Conservation (phyloP, 2,888 invertebrate species). For the Aplocera efformata region DNA sequence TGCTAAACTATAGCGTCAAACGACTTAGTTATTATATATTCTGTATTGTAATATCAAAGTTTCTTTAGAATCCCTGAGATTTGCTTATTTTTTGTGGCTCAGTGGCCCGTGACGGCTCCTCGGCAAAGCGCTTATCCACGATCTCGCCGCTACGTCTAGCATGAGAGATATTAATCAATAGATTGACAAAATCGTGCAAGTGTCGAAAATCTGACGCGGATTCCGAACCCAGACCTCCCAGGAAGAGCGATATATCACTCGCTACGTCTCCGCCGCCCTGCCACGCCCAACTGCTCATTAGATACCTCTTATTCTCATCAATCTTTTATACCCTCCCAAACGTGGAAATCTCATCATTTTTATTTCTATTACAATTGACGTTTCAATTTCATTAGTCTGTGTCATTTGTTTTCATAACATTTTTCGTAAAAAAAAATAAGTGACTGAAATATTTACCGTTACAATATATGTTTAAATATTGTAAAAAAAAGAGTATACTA, state of each 20-base stretch:
- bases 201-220: conserved; percentile 73
- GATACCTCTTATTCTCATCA: conserved; percentile 68
- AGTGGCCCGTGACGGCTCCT: conserved; percentile 36
- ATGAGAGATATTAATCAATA: conserved; percentile 68
- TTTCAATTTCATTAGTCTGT: not conserved
- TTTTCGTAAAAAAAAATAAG: too few relatives aligned
- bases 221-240: conserved; percentile 68
- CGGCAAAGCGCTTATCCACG: conserved; percentile 47
- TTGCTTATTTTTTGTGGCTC: conserved; percentile 31
- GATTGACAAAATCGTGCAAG: conserved; percentile 75
- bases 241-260: conserved; percentile 73
- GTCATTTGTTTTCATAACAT: too few relatives aligned
- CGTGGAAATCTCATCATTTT: conserved; percentile 28
- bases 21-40: too few relatives aligned
- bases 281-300: conserved; percentile 72
- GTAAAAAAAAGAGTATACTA: too few relatives aligned
- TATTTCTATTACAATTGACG: conserved; percentile 21
- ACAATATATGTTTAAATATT: too few relatives aligned
- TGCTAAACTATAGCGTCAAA: too few relatives aligned
- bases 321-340: conserved; percentile 53
- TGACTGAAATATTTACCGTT: too few relatives aligned
- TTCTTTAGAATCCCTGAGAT: too few relatives aligned
- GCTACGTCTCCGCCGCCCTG: conserved; percentile 55
- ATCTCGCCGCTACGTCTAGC: conserved; percentile 49
- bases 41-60: too few relatives aligned